A percentile compares a stretch with the other conserved stretches of the same genome.
These are phyloP conservation scores for Drosophila melanosoma DNA, from an alignment of 2,888 invertebrate species.

Conservation along the genomic window DNA sequence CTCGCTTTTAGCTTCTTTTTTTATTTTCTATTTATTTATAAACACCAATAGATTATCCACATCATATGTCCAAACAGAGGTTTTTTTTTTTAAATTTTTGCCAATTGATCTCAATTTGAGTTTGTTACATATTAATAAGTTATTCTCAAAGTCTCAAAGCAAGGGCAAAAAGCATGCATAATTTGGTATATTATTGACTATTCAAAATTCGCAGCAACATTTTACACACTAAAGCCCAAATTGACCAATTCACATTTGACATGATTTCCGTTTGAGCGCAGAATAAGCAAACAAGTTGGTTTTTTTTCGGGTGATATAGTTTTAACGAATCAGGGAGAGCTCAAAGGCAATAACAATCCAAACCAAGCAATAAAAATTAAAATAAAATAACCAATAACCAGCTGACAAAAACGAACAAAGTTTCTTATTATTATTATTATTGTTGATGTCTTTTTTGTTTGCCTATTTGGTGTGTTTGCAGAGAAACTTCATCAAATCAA, in stretches of 20 bases:
- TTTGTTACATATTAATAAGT: conserved; percentile 46
- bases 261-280: conserved; percentile 26
- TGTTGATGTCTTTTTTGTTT: neutral
- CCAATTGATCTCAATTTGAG: conserved; percentile 63
- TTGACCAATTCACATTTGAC: conserved; percentile 44
- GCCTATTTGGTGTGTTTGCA: neutral
- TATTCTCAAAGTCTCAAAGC: conserved; percentile 8
- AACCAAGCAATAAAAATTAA: conserved; percentile 14
- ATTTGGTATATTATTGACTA: conserved; percentile 31
- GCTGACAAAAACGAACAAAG: conserved; percentile 25
- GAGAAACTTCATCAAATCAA: neutral
- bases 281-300: conserved; percentile 3
- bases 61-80: neutral
- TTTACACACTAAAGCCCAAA: conserved; percentile 44
- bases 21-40: neutral
- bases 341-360: conserved; percentile 15
- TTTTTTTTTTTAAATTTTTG: conserved; percentile 13
- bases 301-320: conserved; percentile 17
- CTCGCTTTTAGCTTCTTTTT: neutral
- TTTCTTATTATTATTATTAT: conserved; percentile 13
- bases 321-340: conserved; percentile 43
- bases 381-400: conserved; percentile 14
- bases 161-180: neutral
- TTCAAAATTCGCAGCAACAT: conserved; percentile 41
- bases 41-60: neutral